Base-by-base conservation (phyloP, 2,888 invertebrate species). In the Lomographa bimaculata region DNA sequence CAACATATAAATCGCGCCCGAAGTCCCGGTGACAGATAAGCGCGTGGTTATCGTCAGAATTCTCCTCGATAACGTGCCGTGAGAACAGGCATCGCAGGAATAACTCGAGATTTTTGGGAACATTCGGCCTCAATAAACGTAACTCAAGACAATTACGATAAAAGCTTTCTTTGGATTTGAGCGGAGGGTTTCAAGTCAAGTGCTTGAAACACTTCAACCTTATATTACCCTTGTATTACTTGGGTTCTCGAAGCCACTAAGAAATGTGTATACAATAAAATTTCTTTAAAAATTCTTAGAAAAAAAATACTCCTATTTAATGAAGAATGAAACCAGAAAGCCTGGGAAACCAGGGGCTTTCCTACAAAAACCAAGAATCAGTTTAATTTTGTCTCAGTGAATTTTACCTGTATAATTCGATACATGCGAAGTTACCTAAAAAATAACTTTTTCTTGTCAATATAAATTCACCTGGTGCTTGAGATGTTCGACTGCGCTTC, bases 1-100 rank as follows among this genome's bases (percentile, higher is more conserved):
- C 51, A 56, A 49, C 53, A 56, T 60, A 66, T 71, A 75, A 77
- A 74, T 74, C 63, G 65, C 58, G 46, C 16, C 7, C 45, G 43
- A 52, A 50, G 47, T 59, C 54, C 45, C 47, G 56, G 32, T 52
- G 71, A 76, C 70, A 80, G 81, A 83, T 84, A 83, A 78, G 72
- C 53, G 36, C 18, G 60, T 70, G 72, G 78, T 84, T 85, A 83
- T 86, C 80, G 68, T 71, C 65, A 64, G 54, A 76, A 76, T 74
- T 71, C 76, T 68, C 62, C 48, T 57, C 63, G 84, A 86, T 84
- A 85, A 83, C 67, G 60, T 57, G 59, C 55, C 75, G 77, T 77
- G 79, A 76, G 78, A 79, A 79, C 71, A 69, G 60, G 61, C 64
- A 57, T 67, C 60, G 58, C 52, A 52, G 48, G 72, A 62, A 69